Percentiles rank a stretch among this genome's conserved stretches.
Conservation (phyloP, 2,888 invertebrate species). For the Poecilus cupreus region DNA sequence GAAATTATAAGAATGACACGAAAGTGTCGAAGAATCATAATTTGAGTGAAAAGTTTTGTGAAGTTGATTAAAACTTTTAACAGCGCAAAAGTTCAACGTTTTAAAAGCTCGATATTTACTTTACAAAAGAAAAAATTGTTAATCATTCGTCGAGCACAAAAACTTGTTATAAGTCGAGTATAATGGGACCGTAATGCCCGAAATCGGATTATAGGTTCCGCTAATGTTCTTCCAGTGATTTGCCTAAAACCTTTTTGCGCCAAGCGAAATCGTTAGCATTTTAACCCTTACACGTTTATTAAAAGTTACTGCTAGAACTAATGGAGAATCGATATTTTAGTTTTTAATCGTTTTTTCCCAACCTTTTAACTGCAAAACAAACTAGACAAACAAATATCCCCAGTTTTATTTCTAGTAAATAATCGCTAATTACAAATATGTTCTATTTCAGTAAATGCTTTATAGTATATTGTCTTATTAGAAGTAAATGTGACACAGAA, state of each 20-base stretch:
- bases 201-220: conserved; percentile 32
- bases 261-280: background rate
- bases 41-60: conserved; percentile 15
- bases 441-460: too few relatives aligned
- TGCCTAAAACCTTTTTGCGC: conserved; percentile 43
- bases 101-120: conserved; percentile 38
- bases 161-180: conserved; percentile 34
- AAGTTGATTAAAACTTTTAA: conserved; percentile 16
- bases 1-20: conserved; percentile 17
- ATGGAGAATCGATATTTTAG: conserved; percentile 7
- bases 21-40: conserved; percentile 36
- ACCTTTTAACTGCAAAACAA: background rate
- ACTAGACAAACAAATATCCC: too few relatives aligned
- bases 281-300: conserved; percentile 18
- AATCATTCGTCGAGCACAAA: background rate
- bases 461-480: too few relatives aligned
- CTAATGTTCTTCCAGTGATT: conserved; percentile 25
- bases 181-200: conserved; percentile 23
- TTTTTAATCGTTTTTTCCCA: background rate
- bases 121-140: conserved; percentile 21
- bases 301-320: background rate
- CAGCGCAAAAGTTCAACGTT: conserved; percentile 14
- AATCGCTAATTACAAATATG: too few relatives aligned
- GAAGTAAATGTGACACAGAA: too few relatives aligned
- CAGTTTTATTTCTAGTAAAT: too few relatives aligned